phyloP scores from a whole-genome alignment of 2,797 vertebrate genomes.

The Acanthurus leucopareius region DNA sequence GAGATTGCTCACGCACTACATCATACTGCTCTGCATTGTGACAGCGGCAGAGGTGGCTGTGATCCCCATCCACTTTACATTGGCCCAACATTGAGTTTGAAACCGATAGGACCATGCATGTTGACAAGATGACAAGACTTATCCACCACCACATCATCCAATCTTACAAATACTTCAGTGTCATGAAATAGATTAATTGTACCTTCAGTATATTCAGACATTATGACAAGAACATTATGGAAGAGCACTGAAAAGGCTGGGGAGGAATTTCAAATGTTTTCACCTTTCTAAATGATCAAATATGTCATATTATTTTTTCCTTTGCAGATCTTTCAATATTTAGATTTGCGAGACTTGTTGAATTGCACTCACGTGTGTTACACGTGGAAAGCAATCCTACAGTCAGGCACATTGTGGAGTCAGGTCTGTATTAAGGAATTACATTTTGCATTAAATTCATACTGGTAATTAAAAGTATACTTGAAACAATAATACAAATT shows the following conservation, averaged over 20 bases:
- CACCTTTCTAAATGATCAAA: neutral
- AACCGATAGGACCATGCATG: neutral
- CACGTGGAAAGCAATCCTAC: constrained; percentile 77
- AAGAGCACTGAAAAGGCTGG: neutral
- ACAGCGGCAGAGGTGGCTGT: constrained; percentile 6
- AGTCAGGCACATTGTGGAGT: constrained; percentile 78
- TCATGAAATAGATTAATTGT: too few relatives aligned
- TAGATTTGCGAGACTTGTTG: constrained; percentile 76
- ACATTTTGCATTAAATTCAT: constrained; percentile 16
- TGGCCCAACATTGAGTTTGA: constrained; percentile 9
- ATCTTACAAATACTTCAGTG: neutral
- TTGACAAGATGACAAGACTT: too few relatives aligned
- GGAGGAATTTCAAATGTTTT: neutral
- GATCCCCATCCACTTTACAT: neutral
- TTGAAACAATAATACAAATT: constrained; percentile 6
- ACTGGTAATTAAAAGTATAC: neutral
- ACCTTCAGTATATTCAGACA: neutral
- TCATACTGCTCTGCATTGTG: constrained; percentile 27
- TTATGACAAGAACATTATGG: neutral
- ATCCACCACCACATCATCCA: neutral
- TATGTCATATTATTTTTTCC: constrained; percentile 17
- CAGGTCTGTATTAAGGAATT: constrained; percentile 69
- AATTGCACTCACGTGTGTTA: constrained; percentile 80
- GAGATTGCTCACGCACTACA: constrained; percentile 27
- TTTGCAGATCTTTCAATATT: constrained; percentile 79